Conservation (phyloP, 2,113 vertebrate species). For the Salvelinus alpinus region DNA sequence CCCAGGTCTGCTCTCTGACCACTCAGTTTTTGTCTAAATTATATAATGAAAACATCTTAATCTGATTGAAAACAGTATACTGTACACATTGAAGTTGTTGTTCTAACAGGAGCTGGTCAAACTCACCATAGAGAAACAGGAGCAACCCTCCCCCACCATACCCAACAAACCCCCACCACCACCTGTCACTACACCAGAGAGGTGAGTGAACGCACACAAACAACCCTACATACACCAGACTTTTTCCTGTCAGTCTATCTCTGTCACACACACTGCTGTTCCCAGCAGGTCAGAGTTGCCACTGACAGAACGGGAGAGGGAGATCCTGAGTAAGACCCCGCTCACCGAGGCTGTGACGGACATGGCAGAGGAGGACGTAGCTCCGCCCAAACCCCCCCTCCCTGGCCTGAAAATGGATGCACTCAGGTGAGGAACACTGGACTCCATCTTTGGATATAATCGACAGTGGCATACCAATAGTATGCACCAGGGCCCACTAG, state of each 20-base stretch:
- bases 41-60: not conserved
- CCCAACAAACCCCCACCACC: conserved; percentile 83
- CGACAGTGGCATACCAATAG: too few relatives aligned
- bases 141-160: conserved; percentile 90
- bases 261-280: conserved; percentile 5
- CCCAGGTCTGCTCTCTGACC: too few relatives aligned
- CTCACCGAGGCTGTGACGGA: conserved; percentile 77
- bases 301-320: conserved; percentile 84
- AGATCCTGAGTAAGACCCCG: conserved; percentile 84
- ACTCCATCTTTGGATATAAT: too few relatives aligned
- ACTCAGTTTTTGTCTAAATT: too few relatives aligned
- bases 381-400: conserved; percentile 94
- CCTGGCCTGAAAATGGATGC: conserved; percentile 92
- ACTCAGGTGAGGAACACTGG: conserved; percentile 79
- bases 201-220: conserved; percentile 66
- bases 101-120: conserved; percentile 89
- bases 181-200: conserved; percentile 80
- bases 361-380: conserved; percentile 80
- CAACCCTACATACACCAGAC: not conserved
- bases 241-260: conserved; percentile 1
- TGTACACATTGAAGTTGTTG: conserved; percentile 7
- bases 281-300: conserved; percentile 81
- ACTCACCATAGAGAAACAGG: conserved; percentile 94
- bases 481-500: too few relatives aligned
- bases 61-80: not conserved